Evolutionary conservation across 53 echinoderm and acorn worm species (phyloP).

Genomic region (Holothuria scabra): DNA sequence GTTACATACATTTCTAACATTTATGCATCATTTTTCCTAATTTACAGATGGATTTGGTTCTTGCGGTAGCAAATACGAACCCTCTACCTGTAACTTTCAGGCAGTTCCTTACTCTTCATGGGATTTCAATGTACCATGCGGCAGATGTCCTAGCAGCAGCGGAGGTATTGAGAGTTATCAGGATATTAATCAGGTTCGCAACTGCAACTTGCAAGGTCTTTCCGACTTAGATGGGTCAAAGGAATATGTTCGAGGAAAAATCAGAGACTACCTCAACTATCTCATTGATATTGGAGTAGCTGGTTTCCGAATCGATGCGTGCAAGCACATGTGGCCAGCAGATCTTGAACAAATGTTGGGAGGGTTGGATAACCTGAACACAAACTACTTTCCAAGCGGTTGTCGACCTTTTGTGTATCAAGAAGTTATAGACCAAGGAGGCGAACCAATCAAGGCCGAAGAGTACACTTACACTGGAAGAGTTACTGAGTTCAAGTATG

Average conservation of each 20-base stretch:
- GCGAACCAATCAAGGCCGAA: conserved; percentile 72
- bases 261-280: conserved; percentile 72
- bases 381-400: conserved; percentile 52
- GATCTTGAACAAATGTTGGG: conserved; percentile 55
- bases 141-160: conserved; percentile 59
- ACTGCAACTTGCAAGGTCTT: conserved; percentile 80
- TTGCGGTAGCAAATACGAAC: conserved; percentile 48
- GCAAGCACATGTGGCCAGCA: conserved; percentile 93
- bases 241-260: conserved; percentile 57
- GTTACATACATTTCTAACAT: too few species aligned
- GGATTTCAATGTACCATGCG: conserved; percentile 87
- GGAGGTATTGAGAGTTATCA: conserved; percentile 60
- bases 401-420: conserved; percentile 79
- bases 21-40: too few species aligned
- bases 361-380: conserved; percentile 59
- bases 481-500: conserved; percentile 93
- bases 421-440: conserved; percentile 89
- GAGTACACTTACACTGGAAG: conserved; percentile 73
- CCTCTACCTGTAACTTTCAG: conserved; percentile 46
- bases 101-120: conserved; percentile 59
- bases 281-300: conserved; percentile 86
- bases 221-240: conserved; percentile 63
- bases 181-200: conserved; percentile 71
- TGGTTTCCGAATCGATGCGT: conserved; percentile 87
- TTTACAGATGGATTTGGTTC: conserved; percentile 53